These are phyloP conservation scores for Cebidichthys violaceus DNA, from an alignment of 2,113 vertebrate species.

Conservation along the genomic window DNA sequence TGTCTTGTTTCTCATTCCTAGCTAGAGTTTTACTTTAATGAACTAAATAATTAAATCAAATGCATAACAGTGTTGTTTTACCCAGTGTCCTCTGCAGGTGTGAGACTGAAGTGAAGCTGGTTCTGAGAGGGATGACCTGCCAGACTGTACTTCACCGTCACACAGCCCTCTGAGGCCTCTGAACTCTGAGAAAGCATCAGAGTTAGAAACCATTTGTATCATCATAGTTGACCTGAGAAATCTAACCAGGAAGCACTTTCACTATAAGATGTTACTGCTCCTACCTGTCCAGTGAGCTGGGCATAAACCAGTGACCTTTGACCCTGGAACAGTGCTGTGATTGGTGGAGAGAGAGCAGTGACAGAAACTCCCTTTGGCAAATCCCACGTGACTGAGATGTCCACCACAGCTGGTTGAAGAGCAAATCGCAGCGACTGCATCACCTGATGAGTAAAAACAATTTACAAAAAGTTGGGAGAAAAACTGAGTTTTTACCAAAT, in stretches of 20 bases:
- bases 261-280: background rate
- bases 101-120: conserved; percentile 72
- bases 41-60: background rate
- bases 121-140: conserved; percentile 66
- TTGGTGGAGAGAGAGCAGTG: conserved; percentile 73
- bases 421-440: conserved; percentile 80
- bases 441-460: conserved; percentile 48
- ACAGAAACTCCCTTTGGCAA: conserved; percentile 73
- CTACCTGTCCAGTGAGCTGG: conserved; percentile 78
- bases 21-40: too few relatives aligned
- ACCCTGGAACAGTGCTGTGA: conserved; percentile 77
- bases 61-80: conserved; percentile 36
- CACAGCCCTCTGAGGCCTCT: conserved; percentile 60
- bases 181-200: conserved; percentile 51
- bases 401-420: conserved; percentile 74
- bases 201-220: too few relatives aligned
- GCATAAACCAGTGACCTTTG: conserved; percentile 80
- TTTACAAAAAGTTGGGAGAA: background rate
- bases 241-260: background rate
- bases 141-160: conserved; percentile 77
- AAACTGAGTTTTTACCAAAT: background rate
- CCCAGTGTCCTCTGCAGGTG: conserved; percentile 68
- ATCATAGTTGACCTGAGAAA: background rate
- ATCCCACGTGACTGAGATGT: conserved; percentile 76
- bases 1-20: too few relatives aligned